phyloP scores from a whole-genome alignment of 2,888 invertebrate species.

The Clunio marinus region DNA sequence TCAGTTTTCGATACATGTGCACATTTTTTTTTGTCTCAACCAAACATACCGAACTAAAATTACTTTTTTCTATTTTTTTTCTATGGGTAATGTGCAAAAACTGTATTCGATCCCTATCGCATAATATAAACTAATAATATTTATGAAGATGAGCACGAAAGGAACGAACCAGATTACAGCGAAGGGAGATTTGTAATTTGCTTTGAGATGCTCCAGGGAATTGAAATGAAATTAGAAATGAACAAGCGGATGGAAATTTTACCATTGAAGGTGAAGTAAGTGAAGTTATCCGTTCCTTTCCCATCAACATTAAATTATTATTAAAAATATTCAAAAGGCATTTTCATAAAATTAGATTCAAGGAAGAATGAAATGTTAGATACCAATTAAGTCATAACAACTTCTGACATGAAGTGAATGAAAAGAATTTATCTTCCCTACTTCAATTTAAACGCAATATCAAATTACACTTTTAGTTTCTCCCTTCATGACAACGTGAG shows the following conservation, averaged over 20 bases:
- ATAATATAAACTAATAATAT: conserved; percentile 19
- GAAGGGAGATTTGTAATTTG: not conserved
- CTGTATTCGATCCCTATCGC: conserved; percentile 15
- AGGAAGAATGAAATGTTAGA: conserved; percentile 5
- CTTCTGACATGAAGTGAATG: not conserved
- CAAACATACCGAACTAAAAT: not conserved
- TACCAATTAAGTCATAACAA: conserved; percentile 19
- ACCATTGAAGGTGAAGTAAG: too few species aligned
- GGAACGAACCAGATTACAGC: conserved; percentile 10
- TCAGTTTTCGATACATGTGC: not conserved
- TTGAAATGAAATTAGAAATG: conserved; percentile 10
- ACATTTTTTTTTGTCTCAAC: not conserved
- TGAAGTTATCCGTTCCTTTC: not conserved
- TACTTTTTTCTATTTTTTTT: too few species aligned
- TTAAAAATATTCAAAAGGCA: conserved; percentile 21
- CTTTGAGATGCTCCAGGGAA: conserved; percentile 1
- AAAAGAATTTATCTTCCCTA: not conserved
- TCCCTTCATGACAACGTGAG: not conserved
- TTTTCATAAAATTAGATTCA: not conserved
- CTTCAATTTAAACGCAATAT: not conserved
- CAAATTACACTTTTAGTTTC: not conserved
- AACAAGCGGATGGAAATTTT: not conserved
- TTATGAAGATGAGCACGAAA: conserved; percentile 16
- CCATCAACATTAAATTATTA: conserved; percentile 6
- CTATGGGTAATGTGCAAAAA: not conserved